Evolutionary conservation across 2,113 vertebrate species (phyloP).

Genomic region (Geococcyx californianus): DNA sequence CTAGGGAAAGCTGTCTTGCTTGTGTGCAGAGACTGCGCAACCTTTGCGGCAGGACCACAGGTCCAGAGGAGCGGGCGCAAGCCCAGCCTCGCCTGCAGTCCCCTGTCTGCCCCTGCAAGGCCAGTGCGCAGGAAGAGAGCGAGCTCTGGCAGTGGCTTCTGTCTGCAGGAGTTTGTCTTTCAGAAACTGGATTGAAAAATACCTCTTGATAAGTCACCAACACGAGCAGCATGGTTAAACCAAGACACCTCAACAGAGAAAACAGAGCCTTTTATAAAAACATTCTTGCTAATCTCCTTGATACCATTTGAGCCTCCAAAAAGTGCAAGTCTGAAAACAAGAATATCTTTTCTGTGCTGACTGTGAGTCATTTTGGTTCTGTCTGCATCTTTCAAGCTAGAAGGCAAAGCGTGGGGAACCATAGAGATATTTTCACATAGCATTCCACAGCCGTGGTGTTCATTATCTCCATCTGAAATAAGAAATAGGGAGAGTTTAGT

Average conservation of each 20-base stretch:
- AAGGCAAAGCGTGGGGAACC: neutral
- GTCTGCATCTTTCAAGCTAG: neutral
- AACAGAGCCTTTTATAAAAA: neutral
- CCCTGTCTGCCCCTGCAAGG: neutral
- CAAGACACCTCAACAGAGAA: neutral
- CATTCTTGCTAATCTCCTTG: neutral
- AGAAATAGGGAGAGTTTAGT: rapidly evolving
- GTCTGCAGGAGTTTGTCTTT: neutral
- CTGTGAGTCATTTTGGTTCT: neutral
- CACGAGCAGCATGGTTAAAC: neutral
- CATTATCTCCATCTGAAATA: neutral
- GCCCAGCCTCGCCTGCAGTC: neutral
- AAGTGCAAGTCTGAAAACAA: neutral
- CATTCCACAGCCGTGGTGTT: neutral
- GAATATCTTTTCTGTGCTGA: neutral
- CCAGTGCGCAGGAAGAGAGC: neutral
- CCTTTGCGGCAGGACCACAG: neutral
- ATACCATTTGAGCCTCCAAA: neutral
- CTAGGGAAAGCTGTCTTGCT: neutral
- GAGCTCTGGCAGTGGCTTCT: neutral
- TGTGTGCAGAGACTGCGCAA: neutral
- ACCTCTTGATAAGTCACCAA: neutral
- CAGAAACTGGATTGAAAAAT: neutral
- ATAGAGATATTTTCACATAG: neutral
- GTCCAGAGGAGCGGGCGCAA: neutral